Conservation (phyloP, 2,797 vertebrate genomes). For the Valencia hispanica region DNA sequence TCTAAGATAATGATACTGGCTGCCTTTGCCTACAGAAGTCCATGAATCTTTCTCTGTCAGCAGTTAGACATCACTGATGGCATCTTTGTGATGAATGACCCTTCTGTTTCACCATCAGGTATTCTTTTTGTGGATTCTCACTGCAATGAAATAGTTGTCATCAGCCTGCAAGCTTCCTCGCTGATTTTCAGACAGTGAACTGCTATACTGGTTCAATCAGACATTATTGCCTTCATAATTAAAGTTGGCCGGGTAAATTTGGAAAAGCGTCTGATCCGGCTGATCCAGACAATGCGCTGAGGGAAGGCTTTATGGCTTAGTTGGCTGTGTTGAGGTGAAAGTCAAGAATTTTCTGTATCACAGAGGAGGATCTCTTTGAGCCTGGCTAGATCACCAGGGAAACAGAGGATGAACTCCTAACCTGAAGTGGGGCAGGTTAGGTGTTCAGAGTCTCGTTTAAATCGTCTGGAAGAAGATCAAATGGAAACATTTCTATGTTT, state of each 20-base stretch:
- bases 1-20: background rate
- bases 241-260: background rate
- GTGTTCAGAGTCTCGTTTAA: background rate
- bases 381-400: background rate
- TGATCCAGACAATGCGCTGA: background rate
- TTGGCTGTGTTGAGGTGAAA: background rate
- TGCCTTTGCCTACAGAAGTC: background rate
- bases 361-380: slow-evolving; percentile 2
- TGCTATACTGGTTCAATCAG: background rate
- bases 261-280: background rate
- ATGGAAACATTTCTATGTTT: background rate
- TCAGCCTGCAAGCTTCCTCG: background rate
- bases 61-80: background rate
- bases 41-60: background rate
- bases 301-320: background rate
- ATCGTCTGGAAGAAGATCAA: background rate
- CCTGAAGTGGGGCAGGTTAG: background rate
- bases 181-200: background rate
- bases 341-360: background rate
- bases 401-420: background rate
- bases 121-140: background rate
- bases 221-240: background rate
- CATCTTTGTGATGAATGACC: background rate
- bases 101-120: background rate
- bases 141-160: background rate